These are phyloP conservation scores for Salticus scenicus DNA, from an alignment of 2,888 invertebrate genomes.

Conservation along the genomic window DNA sequence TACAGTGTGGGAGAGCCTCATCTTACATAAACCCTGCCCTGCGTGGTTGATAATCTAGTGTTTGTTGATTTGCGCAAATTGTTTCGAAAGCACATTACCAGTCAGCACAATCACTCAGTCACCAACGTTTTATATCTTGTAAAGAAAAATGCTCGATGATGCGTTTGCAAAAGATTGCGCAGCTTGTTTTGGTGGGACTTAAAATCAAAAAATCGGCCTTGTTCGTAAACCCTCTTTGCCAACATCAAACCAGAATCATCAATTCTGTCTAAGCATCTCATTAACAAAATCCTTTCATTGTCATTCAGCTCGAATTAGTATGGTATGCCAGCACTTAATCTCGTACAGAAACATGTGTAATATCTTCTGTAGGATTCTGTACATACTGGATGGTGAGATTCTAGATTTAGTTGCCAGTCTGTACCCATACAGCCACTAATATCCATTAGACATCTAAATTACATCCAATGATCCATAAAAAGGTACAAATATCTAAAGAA, in stretches of 20 bases:
- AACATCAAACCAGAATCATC: slow-evolving; percentile 30
- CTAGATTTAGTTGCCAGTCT: slow-evolving; percentile 18
- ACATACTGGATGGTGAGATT: slow-evolving; percentile 11
- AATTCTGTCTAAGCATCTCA: slow-evolving; percentile 7
- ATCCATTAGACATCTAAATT: too few species aligned
- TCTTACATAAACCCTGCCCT: not conserved
- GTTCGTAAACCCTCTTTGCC: slow-evolving; percentile 13
- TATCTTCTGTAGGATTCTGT: slow-evolving; percentile 17
- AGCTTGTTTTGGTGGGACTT: not conserved
- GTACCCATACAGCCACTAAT: not conserved
- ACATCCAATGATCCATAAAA: too few species aligned
- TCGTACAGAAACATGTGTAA: slow-evolving; percentile 15
- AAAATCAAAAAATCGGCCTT: slow-evolving; percentile 12
- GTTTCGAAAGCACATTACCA: not conserved
- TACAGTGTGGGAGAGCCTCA: slow-evolving; percentile 1
- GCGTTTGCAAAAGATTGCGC: not conserved
- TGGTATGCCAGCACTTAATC: not conserved
- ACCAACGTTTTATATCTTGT: not conserved
- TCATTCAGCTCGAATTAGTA: slow-evolving; percentile 26
- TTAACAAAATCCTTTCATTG: slow-evolving; percentile 26
- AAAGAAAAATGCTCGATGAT: not conserved
- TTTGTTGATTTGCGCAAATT: not conserved
- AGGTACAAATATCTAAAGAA: too few species aligned
- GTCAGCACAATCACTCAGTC: not conserved
- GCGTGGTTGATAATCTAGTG: not conserved